Percentiles rank a stretch among this genome's conserved stretches.
Evolutionary conservation across 2,113 vertebrate species (phyloP).

Genomic region (Rousettus leschenaultii): DNA sequence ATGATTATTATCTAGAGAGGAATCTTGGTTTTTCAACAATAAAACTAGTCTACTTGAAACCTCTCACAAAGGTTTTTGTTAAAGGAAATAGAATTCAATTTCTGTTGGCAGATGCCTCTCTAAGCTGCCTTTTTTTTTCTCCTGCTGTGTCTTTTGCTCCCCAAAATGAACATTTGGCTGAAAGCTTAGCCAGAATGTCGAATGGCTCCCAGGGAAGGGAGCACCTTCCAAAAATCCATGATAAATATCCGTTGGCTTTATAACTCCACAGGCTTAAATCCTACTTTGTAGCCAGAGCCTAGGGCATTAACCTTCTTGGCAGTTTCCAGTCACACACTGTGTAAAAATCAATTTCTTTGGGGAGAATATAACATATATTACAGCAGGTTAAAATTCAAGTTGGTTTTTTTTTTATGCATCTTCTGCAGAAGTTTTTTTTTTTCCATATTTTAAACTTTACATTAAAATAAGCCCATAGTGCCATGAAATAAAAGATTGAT

Average conservation of each 20-base stretch:
- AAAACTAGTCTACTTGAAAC: constrained; percentile 37
- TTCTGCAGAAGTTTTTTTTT: not conserved
- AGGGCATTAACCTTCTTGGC: constrained; percentile 59
- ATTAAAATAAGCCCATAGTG: not conserved
- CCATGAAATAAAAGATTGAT: not conserved
- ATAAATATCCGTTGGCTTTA: constrained; percentile 56
- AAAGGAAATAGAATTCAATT: constrained; percentile 47
- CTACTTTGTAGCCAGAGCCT: constrained; percentile 45
- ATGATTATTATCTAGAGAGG: constrained; percentile 30
- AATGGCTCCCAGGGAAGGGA: constrained; percentile 15
- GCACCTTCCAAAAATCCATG: constrained; percentile 61
- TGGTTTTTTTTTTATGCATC: constrained; percentile 13
- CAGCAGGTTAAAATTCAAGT: constrained; percentile 43
- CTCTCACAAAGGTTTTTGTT: constrained; percentile 45
- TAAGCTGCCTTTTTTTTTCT: constrained; percentile 26
- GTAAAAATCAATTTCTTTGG: constrained; percentile 62
- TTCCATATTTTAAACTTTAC: constrained; percentile 23
- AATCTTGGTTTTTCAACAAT: constrained; percentile 38
- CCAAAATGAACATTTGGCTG: constrained; percentile 64
- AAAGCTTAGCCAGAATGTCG: constrained; percentile 54
- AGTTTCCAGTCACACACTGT: constrained; percentile 57
- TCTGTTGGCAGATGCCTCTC: constrained; percentile 42
- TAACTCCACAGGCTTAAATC: constrained; percentile 54
- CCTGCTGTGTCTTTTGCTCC: constrained; percentile 15
- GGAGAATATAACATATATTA: constrained; percentile 47